A percentile compares a stretch with the other conserved stretches of the same genome.
phyloP scores from a whole-genome alignment of 1,140 invertebrate genomes.

The Pygmarrhopalites habei region DNA sequence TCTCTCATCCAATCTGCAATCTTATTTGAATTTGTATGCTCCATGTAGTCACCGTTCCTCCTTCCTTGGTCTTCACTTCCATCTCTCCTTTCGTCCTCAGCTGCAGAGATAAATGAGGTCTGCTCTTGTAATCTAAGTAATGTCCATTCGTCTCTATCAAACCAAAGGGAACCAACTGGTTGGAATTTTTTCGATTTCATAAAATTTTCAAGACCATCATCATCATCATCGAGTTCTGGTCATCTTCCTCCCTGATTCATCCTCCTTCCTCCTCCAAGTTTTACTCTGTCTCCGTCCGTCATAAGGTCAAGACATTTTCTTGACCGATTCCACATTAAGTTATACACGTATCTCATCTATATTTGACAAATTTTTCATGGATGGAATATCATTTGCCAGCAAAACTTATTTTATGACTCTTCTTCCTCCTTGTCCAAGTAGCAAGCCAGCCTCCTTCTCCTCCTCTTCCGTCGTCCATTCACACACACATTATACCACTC shows the following conservation, averaged over 20 bases:
- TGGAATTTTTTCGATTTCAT: slow-evolving; percentile 9
- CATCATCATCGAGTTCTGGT: not conserved
- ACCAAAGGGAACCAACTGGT: slow-evolving; percentile 5
- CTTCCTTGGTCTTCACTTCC: not conserved
- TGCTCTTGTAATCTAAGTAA: slow-evolving; percentile 25
- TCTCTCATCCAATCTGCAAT: slow-evolving; percentile 18
- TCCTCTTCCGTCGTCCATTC: too few relatives aligned
- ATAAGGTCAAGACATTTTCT: not conserved
- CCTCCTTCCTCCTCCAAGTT: not conserved
- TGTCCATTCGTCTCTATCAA: slow-evolving; percentile 23
- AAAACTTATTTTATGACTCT: not conserved
- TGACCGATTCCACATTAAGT: not conserved
- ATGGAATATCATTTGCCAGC: too few relatives aligned
- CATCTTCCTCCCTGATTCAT: not conserved
- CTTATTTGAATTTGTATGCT: slow-evolving; percentile 32
- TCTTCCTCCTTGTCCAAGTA: not conserved
- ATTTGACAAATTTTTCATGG: not conserved
- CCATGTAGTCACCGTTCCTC: not conserved
- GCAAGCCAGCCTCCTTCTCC: too few relatives aligned
- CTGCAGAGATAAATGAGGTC: slow-evolving; percentile 27
- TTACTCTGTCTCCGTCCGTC: not conserved
- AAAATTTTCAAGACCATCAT: slow-evolving; percentile 17
- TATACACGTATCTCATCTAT: not conserved
- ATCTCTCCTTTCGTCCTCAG: not conserved
- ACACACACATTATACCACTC: too few relatives aligned